Evolutionary conservation across 2,888 invertebrate species (phyloP).

Genomic region (Tuberolachnus salignus): DNA sequence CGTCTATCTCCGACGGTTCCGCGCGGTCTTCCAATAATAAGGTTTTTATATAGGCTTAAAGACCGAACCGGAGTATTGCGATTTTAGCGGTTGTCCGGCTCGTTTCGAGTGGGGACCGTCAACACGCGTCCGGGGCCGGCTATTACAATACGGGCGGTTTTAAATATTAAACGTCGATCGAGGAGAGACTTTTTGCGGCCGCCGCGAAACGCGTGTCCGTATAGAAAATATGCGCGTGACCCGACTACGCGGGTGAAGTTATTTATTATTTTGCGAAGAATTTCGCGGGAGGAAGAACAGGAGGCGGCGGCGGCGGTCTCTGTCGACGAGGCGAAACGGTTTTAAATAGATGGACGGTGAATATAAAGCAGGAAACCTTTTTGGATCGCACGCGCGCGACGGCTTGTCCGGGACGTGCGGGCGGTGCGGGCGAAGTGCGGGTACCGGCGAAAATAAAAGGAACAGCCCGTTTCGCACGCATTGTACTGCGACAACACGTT

Average conservation of each 20-base stretch:
- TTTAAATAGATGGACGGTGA: conserved; percentile 51
- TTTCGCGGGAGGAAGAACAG: not conserved
- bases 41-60: no score
- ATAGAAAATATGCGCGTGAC: conserved; percentile 39
- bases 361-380: conserved; percentile 38
- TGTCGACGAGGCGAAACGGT: conserved; percentile 26
- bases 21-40: no score
- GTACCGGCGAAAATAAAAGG: conserved; percentile 27
- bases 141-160: not conserved
- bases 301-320: not conserved
- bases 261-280: conserved; percentile 49
- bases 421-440: no score
- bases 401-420: not conserved
- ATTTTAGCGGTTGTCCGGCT: no score
- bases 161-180: conserved; percentile 26
- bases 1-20: no score
- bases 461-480: conserved; percentile 5
- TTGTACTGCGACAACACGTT: conserved; percentile 33
- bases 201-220: not conserved
- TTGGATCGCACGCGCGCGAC: not conserved
- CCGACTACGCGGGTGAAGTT: conserved; percentile 22
- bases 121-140: no score
- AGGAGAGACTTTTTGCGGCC: not conserved
- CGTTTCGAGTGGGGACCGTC: no score
- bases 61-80: no score